A percentile compares a stretch with the other conserved stretches of the same genome.
Conservation (phyloP, 2,113 vertebrate genomes). For the Jaculus jaculus region DNA sequence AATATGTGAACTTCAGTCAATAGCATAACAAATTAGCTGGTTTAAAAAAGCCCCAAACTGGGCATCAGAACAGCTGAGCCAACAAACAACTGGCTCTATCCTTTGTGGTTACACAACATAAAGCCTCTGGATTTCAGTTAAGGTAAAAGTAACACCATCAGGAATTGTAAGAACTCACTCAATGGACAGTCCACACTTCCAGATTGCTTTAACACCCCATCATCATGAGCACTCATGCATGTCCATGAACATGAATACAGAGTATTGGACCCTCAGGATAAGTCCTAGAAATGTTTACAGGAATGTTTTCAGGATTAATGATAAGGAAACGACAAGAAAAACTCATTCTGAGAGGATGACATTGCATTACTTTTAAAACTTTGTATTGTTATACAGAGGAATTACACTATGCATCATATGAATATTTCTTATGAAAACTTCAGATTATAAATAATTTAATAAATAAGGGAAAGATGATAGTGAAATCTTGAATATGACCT, state of each 20-base stretch:
- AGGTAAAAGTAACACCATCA: neutral
- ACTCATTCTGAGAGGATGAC: constrained; percentile 10
- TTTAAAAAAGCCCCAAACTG: neutral
- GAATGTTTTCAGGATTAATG: neutral
- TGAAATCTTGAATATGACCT: neutral
- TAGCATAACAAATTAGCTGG: neutral
- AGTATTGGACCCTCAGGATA: neutral
- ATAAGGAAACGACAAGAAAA: constrained; percentile 13
- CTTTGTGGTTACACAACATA: neutral
- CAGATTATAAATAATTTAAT: constrained; percentile 10
- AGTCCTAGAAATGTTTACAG: neutral
- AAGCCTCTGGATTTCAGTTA: neutral
- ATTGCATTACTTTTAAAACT: neutral
- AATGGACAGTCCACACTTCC: neutral
- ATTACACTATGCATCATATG: neutral
- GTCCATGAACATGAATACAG: neutral
- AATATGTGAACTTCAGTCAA: neutral
- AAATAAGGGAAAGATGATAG: neutral
- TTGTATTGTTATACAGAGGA: neutral
- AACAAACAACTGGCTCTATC: neutral
- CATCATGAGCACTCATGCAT: neutral
- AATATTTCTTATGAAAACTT: constrained; percentile 5
- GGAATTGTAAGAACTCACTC: neutral
- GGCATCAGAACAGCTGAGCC: neutral
- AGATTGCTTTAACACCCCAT: neutral